Percentiles rank a stretch among this genome's conserved stretches.
Evolutionary conservation across 2,888 invertebrate species (phyloP).

Genomic region (Elegia similella): DNA sequence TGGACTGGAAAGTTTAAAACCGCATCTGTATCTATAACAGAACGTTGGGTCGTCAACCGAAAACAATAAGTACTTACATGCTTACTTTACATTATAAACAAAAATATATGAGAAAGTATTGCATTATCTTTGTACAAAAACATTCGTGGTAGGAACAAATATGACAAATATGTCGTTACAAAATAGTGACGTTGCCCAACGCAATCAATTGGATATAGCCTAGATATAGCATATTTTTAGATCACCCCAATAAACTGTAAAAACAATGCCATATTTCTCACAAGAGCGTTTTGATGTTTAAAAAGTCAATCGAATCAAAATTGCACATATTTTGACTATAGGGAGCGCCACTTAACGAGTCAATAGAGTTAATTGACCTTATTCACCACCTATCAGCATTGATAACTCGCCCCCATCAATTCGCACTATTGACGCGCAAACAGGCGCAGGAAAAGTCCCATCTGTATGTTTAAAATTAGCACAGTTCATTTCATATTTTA

Average conservation of each 20-base stretch:
- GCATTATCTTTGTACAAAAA: constrained; percentile 12
- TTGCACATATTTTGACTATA: too few relatives aligned
- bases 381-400: too few relatives aligned
- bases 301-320: too few relatives aligned
- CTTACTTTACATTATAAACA: constrained; percentile 14
- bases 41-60: constrained; percentile 14
- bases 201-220: background rate
- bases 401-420: too few relatives aligned
- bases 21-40: constrained; percentile 20
- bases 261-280: background rate
- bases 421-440: too few relatives aligned
- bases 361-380: too few relatives aligned
- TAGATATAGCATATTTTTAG: too few relatives aligned
- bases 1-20: constrained; percentile 19
- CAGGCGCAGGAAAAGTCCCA: too few relatives aligned
- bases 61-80: constrained; percentile 21
- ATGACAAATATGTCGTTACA: constrained; percentile 6
- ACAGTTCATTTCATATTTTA: too few relatives aligned
- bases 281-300: background rate
- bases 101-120: constrained; percentile 8
- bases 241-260: constrained; percentile 1
- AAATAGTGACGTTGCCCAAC: constrained; percentile 4
- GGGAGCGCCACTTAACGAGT: too few relatives aligned
- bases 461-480: too few relatives aligned
- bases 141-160: constrained; percentile 13